Percentiles rank a stretch among this genome's conserved stretches.
Evolutionary conservation across 2,888 invertebrate genomes (phyloP).

Genomic region (Sepioteuthis lessoniana): DNA sequence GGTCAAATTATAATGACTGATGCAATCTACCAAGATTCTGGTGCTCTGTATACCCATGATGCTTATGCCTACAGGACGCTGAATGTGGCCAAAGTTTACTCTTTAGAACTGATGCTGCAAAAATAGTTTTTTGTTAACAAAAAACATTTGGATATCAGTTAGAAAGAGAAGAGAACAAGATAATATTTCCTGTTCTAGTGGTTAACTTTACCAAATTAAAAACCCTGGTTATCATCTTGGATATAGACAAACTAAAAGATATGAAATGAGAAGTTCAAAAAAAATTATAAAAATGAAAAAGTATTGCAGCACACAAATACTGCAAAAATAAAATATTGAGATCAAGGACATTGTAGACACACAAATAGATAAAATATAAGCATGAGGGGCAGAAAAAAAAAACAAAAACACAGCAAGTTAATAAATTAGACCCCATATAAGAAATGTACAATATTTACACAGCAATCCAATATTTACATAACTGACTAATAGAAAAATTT

Average conservation of each 20-base stretch:
- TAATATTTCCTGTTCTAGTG: neutral
- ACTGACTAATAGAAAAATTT: constrained; percentile 25
- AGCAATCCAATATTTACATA: constrained; percentile 48
- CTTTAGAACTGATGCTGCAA: neutral
- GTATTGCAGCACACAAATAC: neutral
- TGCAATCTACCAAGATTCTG: neutral
- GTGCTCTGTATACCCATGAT: neutral
- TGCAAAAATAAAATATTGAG: constrained; percentile 42
- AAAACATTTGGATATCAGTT: neutral
- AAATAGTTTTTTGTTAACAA: neutral
- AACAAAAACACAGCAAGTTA: constrained; percentile 39
- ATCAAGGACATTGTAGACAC: constrained; percentile 44
- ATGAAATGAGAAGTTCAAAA: neutral
- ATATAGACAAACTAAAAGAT: neutral
- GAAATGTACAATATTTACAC: constrained; percentile 49
- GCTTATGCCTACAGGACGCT: neutral
- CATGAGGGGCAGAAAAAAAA: constrained; percentile 10
- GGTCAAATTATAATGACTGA: neutral
- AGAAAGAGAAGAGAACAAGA: neutral
- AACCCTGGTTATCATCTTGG: neutral
- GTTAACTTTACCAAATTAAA: neutral
- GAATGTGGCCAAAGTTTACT: neutral
- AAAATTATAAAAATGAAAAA: neutral
- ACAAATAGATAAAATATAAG: constrained; percentile 38
- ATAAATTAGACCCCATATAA: constrained; percentile 48